A percentile compares a stretch with the other conserved stretches of the same genome.
Evolutionary conservation across 2,113 vertebrate species (phyloP).

Genomic region (Ictalurus punctatus): DNA sequence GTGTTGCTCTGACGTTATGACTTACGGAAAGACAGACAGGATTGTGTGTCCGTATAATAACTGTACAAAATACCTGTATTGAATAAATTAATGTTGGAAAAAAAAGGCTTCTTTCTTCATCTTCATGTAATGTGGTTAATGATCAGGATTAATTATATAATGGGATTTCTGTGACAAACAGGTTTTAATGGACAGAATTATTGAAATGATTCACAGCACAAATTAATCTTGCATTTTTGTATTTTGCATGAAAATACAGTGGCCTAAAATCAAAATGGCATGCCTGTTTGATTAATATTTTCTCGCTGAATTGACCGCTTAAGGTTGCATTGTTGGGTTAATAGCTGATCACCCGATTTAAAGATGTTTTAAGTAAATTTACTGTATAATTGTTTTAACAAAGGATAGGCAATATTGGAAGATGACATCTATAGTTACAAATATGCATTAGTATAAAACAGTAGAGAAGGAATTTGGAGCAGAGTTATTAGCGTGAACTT

Average conservation of each 20-base stretch:
- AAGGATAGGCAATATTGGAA: not conserved
- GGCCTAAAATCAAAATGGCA: not conserved
- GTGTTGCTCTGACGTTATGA: slow-evolving; percentile 5
- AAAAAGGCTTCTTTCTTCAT: not conserved
- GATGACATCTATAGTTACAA: not conserved
- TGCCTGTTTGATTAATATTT: not conserved
- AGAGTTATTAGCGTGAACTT: not conserved
- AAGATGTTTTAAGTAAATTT: not conserved
- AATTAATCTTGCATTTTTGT: not conserved
- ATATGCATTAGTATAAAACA: not conserved
- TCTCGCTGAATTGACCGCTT: not conserved
- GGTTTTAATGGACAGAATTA: not conserved
- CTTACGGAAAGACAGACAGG: slow-evolving; percentile 21
- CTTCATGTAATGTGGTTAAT: not conserved
- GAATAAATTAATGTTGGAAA: slow-evolving; percentile 56
- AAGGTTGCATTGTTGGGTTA: not conserved
- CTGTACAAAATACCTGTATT: slow-evolving; percentile 56
- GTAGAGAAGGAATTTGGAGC: not conserved
- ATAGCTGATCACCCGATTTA: not conserved
- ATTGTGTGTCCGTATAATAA: slow-evolving; percentile 44
- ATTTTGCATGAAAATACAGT: not conserved
- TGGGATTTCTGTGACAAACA: not conserved
- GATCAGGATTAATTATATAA: not conserved
- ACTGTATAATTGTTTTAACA: not conserved
- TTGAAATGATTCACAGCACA: not conserved